A percentile compares a stretch with the other conserved stretches of the same genome.
These are phyloP conservation scores for Rhabdornis inornatus DNA, from an alignment of 2,113 vertebrate species.

Conservation along the genomic window DNA sequence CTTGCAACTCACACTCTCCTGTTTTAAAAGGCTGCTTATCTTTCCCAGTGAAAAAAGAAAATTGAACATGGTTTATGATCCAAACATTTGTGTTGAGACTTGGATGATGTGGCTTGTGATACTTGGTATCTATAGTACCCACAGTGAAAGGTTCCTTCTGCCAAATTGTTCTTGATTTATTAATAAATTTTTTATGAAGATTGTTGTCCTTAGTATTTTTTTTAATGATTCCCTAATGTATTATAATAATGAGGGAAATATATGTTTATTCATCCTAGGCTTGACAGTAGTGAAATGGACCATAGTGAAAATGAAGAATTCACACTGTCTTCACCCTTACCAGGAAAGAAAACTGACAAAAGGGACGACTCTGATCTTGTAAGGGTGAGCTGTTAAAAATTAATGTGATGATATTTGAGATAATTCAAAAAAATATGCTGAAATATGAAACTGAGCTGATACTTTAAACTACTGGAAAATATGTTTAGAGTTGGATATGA, in stretches of 20 bases:
- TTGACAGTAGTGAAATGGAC: slow-evolving; percentile 91
- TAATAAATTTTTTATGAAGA: not conserved
- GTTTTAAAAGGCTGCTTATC: not conserved
- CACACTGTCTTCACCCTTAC: slow-evolving; percentile 79
- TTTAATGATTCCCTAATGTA: not conserved
- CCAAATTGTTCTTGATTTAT: not conserved
- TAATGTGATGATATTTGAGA: not conserved
- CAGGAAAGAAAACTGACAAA: slow-evolving; percentile 81
- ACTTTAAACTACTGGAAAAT: not conserved
- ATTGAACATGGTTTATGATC: not conserved
- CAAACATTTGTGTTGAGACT: not conserved
- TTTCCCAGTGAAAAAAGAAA: not conserved
- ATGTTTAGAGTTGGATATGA: not conserved
- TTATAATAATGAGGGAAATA: not conserved
- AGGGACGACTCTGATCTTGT: slow-evolving; percentile 83
- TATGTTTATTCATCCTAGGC: slow-evolving; percentile 70
- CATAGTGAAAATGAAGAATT: slow-evolving; percentile 98
- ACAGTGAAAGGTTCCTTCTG: not conserved
- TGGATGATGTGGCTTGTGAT: not conserved
- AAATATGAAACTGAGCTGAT: not conserved
- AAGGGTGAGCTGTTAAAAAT: slow-evolving; percentile 71
- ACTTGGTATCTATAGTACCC: not conserved
- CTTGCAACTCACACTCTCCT: not conserved
- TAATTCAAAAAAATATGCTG: not conserved
- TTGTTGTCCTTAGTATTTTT: not conserved